phyloP scores from a whole-genome alignment of 1,140 invertebrate species.

The Bombus sibiricus region DNA sequence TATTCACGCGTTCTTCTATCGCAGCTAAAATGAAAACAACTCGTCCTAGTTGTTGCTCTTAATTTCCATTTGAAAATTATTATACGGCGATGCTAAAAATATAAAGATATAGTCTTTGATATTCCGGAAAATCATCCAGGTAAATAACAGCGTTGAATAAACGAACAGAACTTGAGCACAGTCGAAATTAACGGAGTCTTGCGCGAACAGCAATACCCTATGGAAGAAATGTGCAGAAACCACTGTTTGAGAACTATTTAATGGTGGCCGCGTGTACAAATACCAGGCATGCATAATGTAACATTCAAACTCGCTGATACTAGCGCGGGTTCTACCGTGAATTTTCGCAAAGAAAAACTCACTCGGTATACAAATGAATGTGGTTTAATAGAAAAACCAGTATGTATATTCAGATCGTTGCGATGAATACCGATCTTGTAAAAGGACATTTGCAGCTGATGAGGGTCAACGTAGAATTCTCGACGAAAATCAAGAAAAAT shows the following conservation, averaged over 20 bases:
- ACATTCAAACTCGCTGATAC: slow-evolving; percentile 31
- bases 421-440: slow-evolving; percentile 13
- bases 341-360: neutral
- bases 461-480: neutral
- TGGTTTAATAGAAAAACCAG: slow-evolving; percentile 47
- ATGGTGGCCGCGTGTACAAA: neutral
- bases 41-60: neutral
- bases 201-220: neutral
- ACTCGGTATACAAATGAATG: slow-evolving; percentile 55
- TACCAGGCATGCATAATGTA: slow-evolving; percentile 7
- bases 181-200: slow-evolving; percentile 7
- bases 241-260: slow-evolving; percentile 32
- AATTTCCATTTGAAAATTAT: too few species aligned
- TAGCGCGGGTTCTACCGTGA: neutral
- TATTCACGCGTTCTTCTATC: neutral
- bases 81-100: neutral
- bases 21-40: neutral
- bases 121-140: neutral
- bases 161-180: neutral
- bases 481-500: too few species aligned
- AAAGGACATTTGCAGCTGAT: neutral
- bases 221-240: neutral
- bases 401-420: slow-evolving; percentile 16
- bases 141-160: slow-evolving; percentile 21
- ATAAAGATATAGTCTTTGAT: neutral